These are phyloP conservation scores for Nanorana parkeri DNA, from an alignment of 2,113 vertebrate species.

Conservation along the genomic window DNA sequence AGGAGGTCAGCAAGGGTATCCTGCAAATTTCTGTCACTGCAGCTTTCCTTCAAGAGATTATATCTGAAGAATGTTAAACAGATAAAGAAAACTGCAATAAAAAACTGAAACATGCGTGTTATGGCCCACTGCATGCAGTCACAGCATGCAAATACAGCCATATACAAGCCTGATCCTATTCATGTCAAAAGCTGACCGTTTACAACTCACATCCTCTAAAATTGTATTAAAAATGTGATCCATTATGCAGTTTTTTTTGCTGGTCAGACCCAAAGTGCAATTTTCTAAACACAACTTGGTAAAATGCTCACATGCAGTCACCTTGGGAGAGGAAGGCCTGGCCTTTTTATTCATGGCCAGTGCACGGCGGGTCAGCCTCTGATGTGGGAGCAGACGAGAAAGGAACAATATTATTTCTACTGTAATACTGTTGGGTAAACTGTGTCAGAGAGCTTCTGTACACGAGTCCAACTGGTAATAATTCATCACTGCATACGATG, in stretches of 20 bases:
- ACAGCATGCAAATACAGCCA: neutral
- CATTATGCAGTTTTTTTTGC: neutral
- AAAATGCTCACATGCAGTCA: slow-evolving; percentile 25
- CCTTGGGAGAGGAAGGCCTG: slow-evolving; percentile 1
- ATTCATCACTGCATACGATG: slow-evolving; percentile 37
- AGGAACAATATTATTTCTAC: slow-evolving; percentile 55
- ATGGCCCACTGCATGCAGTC: slow-evolving; percentile 4
- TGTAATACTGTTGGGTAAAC: slow-evolving; percentile 54
- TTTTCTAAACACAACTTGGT: slow-evolving; percentile 11
- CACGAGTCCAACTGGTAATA: slow-evolving; percentile 51
- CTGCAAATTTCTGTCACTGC: too few relatives aligned
- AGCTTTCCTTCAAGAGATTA: neutral
- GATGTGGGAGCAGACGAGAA: slow-evolving; percentile 46
- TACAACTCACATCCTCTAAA: slow-evolving; percentile 46
- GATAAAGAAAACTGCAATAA: slow-evolving; percentile 5
- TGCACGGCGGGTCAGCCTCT: slow-evolving; percentile 34
- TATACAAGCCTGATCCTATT: slow-evolving; percentile 23
- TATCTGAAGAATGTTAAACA: slow-evolving; percentile 2
- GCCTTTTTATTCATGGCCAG: slow-evolving; percentile 32
- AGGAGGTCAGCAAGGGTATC: too few relatives aligned
- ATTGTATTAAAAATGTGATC: slow-evolving; percentile 33
- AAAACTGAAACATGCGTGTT: neutral
- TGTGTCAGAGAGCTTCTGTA: slow-evolving; percentile 51
- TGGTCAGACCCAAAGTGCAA: neutral
- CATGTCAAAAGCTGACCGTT: slow-evolving; percentile 32